Evolutionary conservation across 2,797 vertebrate genomes (phyloP).

Genomic region (Tenualosa thibaudeaui): DNA sequence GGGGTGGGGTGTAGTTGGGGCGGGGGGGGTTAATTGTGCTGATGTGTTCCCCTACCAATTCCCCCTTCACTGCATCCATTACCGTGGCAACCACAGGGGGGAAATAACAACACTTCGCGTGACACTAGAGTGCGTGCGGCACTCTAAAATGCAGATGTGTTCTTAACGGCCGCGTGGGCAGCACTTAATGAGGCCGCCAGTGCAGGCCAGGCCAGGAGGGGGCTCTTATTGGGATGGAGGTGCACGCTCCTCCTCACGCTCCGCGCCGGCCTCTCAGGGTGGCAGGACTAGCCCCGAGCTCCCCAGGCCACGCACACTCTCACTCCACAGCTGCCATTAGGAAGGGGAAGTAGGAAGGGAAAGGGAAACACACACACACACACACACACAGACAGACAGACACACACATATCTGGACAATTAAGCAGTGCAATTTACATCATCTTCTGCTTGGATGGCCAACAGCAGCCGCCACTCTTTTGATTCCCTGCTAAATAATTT

Average conservation of each 20-base stretch:
- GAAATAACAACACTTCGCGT: slow-evolving; percentile 37
- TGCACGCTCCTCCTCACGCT: slow-evolving; percentile 28
- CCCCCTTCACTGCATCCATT: slow-evolving; percentile 30
- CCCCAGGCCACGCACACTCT: not conserved
- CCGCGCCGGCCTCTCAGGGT: slow-evolving; percentile 1
- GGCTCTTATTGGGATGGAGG: slow-evolving; percentile 22
- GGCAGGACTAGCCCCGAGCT: not conserved
- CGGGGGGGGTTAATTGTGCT: slow-evolving; percentile 24
- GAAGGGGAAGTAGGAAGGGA: slow-evolving; percentile 28
- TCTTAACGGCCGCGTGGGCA: slow-evolving; percentile 23
- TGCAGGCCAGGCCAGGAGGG: not conserved
- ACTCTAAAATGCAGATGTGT: slow-evolving; percentile 49
- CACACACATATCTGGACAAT: slow-evolving; percentile 47
- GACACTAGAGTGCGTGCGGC: slow-evolving; percentile 19
- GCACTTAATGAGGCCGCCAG: slow-evolving; percentile 25
- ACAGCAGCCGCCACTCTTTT: slow-evolving; percentile 41
- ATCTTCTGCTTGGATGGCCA: slow-evolving; percentile 52
- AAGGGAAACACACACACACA: not conserved
- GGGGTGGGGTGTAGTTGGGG: not conserved
- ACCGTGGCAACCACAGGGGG: slow-evolving; percentile 44
- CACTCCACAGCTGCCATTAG: slow-evolving; percentile 50
- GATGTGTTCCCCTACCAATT: slow-evolving; percentile 20
- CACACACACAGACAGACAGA: not conserved
- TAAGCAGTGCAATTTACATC: slow-evolving; percentile 48
- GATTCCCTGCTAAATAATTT: slow-evolving; percentile 59